A percentile compares a stretch with the other conserved stretches of the same genome.
Evolutionary conservation across 2,888 invertebrate genomes (phyloP).

Genomic region (Nebria brevicollis): DNA sequence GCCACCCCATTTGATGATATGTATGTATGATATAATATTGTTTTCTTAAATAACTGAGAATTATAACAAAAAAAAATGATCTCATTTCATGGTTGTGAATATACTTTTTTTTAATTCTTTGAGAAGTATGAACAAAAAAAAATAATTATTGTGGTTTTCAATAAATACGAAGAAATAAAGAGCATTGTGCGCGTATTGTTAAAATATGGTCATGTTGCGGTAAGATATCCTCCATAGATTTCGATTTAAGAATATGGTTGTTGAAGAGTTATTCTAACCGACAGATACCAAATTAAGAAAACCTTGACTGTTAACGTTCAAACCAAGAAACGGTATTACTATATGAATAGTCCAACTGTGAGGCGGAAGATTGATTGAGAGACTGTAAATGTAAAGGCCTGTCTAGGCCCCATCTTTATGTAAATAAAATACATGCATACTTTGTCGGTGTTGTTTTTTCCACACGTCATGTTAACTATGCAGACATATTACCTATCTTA

Average conservation of each 20-base stretch:
- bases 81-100: no score
- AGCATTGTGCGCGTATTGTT: no score
- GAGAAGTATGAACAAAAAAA: no score
- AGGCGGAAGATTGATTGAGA: constrained; percentile 14
- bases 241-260: constrained; percentile 3
- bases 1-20: no score
- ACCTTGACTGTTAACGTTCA: background rate
- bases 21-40: no score
- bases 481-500: constrained; percentile 44
- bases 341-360: constrained; percentile 3
- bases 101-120: no score
- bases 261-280: constrained; percentile 12
- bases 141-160: no score
- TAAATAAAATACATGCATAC: constrained; percentile 21
- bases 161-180: no score
- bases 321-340: background rate
- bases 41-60: no score
- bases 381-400: background rate
- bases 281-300: constrained; percentile 22
- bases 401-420: constrained; percentile 4
- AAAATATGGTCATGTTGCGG: no score
- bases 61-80: no score
- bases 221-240: no score
- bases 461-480: constrained; percentile 37
- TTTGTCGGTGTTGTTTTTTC: constrained; percentile 14